phyloP scores from a whole-genome alignment of 2,888 invertebrate genomes.

The Dexiosoma caninum region DNA sequence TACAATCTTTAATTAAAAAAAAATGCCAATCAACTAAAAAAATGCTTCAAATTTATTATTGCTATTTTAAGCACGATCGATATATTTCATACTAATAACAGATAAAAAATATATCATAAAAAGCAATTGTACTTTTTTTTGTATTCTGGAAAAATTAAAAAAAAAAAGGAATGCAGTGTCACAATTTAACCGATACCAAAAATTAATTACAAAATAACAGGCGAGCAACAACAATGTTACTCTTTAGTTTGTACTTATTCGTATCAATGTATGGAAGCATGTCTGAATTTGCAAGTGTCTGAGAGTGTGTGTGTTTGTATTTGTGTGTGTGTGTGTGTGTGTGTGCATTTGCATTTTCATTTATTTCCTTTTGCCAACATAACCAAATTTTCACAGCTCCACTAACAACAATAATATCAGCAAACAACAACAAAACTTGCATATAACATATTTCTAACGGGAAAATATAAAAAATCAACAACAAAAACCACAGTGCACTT shows the following conservation, averaged over 20 bases:
- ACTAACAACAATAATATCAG: slow-evolving; percentile 12
- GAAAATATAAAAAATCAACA: neutral
- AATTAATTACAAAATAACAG: slow-evolving; percentile 63
- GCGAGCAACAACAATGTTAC: slow-evolving; percentile 43
- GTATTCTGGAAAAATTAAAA: slow-evolving; percentile 35
- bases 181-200: slow-evolving; percentile 58
- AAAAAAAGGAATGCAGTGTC: slow-evolving; percentile 50
- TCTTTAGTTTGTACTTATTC: too few relatives aligned
- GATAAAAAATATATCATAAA: slow-evolving; percentile 18
- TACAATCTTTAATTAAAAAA: too few relatives aligned
- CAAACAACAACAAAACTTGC: too few relatives aligned
- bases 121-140: neutral
- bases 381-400: slow-evolving; percentile 14
- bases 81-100: neutral
- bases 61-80: too few relatives aligned
- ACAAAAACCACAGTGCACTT: slow-evolving; percentile 48
- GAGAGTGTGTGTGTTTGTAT: neutral
- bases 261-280: too few relatives aligned
- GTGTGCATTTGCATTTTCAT: slow-evolving; percentile 15
- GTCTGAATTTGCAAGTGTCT: neutral
- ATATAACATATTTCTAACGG: slow-evolving; percentile 23
- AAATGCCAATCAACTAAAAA: too few relatives aligned
- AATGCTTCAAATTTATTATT: slow-evolving; percentile 5
- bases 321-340: neutral
- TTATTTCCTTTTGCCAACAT: slow-evolving; percentile 19